Evolutionary conservation across 2,797 vertebrate genomes (phyloP).

Genomic region (Microctenopoma lineatum): DNA sequence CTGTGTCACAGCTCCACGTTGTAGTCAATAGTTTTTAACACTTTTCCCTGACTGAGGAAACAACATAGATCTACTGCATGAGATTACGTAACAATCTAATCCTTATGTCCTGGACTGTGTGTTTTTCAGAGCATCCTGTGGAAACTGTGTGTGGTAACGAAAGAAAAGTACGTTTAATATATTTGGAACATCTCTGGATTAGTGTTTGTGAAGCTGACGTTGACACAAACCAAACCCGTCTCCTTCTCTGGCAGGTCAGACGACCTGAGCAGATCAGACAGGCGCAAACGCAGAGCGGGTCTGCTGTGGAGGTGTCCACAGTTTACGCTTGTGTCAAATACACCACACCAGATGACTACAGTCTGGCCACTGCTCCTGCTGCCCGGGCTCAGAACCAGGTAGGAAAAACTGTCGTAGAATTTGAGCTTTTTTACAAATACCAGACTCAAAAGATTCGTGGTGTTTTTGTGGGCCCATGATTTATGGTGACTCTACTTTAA

Average conservation of each 20-base stretch:
- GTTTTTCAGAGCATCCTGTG: constrained; percentile 17
- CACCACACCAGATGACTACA: background rate
- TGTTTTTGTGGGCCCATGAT: too few relatives aligned
- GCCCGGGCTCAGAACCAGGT: background rate
- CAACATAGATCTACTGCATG: too few relatives aligned
- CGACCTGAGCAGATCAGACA: background rate
- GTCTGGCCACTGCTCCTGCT: background rate
- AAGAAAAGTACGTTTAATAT: constrained; percentile 11
- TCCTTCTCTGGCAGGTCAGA: background rate
- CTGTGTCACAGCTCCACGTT: too few relatives aligned
- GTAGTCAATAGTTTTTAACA: too few relatives aligned
- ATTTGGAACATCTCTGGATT: background rate
- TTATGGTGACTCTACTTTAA: too few relatives aligned
- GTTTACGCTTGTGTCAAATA: background rate
- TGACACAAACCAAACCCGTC: background rate
- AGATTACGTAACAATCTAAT: background rate
- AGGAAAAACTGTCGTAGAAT: background rate
- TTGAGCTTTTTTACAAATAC: too few relatives aligned
- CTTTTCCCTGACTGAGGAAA: too few relatives aligned
- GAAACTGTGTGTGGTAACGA: accelerated
- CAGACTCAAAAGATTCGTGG: too few relatives aligned
- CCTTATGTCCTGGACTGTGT: background rate
- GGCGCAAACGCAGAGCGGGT: background rate
- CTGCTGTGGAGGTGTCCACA: constrained; percentile 1
- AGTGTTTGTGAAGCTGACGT: background rate